phyloP scores from a whole-genome alignment of 1,140 invertebrate genomes.

The Centruroides sculpturatus region DNA sequence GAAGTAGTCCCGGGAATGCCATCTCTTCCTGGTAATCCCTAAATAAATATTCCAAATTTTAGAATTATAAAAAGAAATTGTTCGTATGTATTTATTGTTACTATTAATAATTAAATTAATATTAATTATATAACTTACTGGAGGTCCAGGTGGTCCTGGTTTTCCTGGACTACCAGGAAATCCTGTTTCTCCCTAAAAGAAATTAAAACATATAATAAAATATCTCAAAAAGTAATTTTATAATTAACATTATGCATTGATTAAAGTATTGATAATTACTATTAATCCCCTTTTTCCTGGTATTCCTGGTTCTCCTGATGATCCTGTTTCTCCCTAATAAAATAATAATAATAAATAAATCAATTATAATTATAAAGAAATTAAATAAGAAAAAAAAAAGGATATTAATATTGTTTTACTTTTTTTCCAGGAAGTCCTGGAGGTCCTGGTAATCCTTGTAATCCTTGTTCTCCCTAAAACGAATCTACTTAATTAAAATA shows the following conservation, averaged over 20 bases:
- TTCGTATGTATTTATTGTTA: too few relatives aligned
- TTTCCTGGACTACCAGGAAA: conserved; percentile 30
- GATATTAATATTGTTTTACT: too few relatives aligned
- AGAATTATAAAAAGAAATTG: too few relatives aligned
- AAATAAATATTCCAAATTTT: conserved; percentile 19
- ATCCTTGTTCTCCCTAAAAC: conserved; percentile 34
- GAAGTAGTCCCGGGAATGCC: conserved; percentile 9
- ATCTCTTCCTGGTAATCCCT: conserved; percentile 28
- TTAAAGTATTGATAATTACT: neutral
- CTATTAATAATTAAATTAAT: too few relatives aligned
- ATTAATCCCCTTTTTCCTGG: conserved; percentile 21
- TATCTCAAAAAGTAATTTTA: too few relatives aligned
- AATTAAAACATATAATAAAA: neutral
- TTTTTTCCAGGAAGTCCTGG: conserved; percentile 23
- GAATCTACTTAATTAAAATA: neutral
- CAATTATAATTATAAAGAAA: too few relatives aligned
- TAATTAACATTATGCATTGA: too few relatives aligned
- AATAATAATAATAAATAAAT: neutral
- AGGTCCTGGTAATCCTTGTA: conserved; percentile 33
- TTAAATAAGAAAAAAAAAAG: too few relatives aligned
- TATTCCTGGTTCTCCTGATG: conserved; percentile 27
- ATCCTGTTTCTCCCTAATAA: neutral
- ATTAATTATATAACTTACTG: conserved; percentile 7
- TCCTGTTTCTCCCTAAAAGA: conserved; percentile 34
- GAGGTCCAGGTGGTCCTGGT: conserved; percentile 21